Base-by-base conservation (phyloP, 1,140 invertebrate genomes). In the Philopotamus ludificatus region DNA sequence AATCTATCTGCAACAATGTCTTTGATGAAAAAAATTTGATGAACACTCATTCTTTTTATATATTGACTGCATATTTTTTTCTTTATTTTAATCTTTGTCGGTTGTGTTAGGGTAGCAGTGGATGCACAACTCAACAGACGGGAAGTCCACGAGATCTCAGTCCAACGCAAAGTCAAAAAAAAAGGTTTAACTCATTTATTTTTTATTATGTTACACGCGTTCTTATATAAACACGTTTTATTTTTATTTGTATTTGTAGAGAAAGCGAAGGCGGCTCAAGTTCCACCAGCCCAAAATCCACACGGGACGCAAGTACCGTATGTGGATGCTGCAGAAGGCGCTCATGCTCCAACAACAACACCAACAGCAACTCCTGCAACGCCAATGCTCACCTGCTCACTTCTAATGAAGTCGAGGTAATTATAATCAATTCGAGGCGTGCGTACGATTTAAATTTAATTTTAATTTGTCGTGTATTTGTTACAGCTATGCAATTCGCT, bases 21-120 rank as follows among this genome's bases (percentile, higher is more conserved):
- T n/a, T n/a, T n/a, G n/a, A n/a, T n/a, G n/a, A n/a, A n/a, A n/a
- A n/a, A n/a, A n/a, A n/a, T n/a, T n/a, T n/a, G n/a, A n/a, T n/a
- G n/a, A n/a, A n/a, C n/a, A n/a, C n/a, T n/a, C n/a, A n/a, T n/a
- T n/a, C n/a, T n/a, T n/a, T n/a, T n/a, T n/a, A n/a, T n/a, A n/a
- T n/a, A n/a, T n/a, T n/a, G n/a, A n/a, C n/a, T n/a, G n/a, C n/a
- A n/a, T n/a, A n/a, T 34, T 12, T 34, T 34, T 4, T 34, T 12
- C 28, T 63, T 69, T 69, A 62, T 69, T 60, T 21, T 79, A 71
- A 72, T 76, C 75, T 78, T 79, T 75, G 76, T 77, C 74, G 69
- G 71, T 88, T 88, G 84, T 87, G 84, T 86, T 88, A 89, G 88
- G 88, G 86, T 86, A 89, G 86, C 87, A 89, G 87, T 89, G 87